Base-by-base conservation (phyloP, 1,140 invertebrate species). In the Trinorchestia longiramus region DNA sequence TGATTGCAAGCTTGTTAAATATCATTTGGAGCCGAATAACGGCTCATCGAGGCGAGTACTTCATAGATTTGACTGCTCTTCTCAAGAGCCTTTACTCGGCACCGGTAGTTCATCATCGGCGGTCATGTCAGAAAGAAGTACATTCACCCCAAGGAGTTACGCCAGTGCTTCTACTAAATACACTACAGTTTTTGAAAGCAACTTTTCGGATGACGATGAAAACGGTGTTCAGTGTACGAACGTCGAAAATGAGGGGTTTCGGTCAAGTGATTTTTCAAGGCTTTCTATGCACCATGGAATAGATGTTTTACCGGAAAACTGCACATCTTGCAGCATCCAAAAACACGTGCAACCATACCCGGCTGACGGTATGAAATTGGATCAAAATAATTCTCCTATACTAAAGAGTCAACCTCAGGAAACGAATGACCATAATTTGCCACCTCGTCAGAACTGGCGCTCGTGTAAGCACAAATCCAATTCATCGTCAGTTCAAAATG, bases 111-210 rank as follows among this genome's bases (percentile, higher is more conserved):
- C 88, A 6, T 90, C 88, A 36, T 90, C 88, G 36, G 88, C 88
- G 43, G 88, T 90, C 88, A 90, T 90, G 41, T 90, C 88, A 41
- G 88, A 90, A 41, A 90, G 43, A 90, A 90, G 88, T 28, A 15
- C 41, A 19, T 42, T 90, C 36, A 42, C 88, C 4, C 88, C 88
- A 3, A 90, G 62, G 28, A 77, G 62, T 77, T 77, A 77, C 28
- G 62, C 62, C 1, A 77, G 62, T 36, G 62, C 62, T 11, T 77
- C 62, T 28, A 77, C 62, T 77, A 77, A 77, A 77, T 77, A 36
- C 28, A 77, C 62, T 36, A 77, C 62, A 11, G 15, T 77, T 77
- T 77, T 23, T 77, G 62, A 77, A 36, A 77, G 62, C 62, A 77
- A 77, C 62, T 28, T 77, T 77, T 77, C 62, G 1, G 62, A 77